Percentiles rank a stretch among this genome's conserved stretches.
These are phyloP conservation scores for Teleiodes luculella DNA, from an alignment of 2,888 invertebrate species.

Conservation along the genomic window DNA sequence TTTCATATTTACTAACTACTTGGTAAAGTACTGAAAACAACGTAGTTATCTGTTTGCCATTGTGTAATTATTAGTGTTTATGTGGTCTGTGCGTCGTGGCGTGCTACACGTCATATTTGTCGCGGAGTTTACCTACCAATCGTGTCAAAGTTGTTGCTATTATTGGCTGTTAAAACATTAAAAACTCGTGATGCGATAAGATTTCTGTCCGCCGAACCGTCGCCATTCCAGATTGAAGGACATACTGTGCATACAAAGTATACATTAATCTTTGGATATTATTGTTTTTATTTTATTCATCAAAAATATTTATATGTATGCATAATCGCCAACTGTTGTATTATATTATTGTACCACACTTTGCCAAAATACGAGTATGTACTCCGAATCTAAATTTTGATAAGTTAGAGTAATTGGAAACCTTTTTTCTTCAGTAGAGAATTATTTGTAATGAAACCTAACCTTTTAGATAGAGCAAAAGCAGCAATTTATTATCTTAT, in stretches of 20 bases:
- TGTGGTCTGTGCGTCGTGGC: conserved; percentile 40
- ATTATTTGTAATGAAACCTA: too few relatives aligned
- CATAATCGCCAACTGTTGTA: too few relatives aligned
- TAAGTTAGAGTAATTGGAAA: too few relatives aligned
- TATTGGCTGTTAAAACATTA: conserved; percentile 34
- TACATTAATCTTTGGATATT: too few relatives aligned
- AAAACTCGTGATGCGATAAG: conserved; percentile 31
- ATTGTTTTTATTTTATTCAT: too few relatives aligned
- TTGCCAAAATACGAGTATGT: too few relatives aligned
- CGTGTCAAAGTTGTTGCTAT: conserved; percentile 25
- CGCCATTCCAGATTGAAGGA: conserved; percentile 28
- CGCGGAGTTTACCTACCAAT: conserved; percentile 31
- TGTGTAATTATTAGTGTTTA: conserved; percentile 49
- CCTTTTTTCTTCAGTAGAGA: too few relatives aligned
- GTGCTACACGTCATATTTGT: conserved; percentile 49
- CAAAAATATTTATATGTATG: too few relatives aligned
- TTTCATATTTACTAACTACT: conserved; percentile 17
- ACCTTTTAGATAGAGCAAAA: too few relatives aligned
- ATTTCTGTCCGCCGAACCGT: conserved; percentile 24
- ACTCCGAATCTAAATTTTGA: background rate
- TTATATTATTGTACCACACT: too few relatives aligned
- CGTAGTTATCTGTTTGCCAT: conserved; percentile 28
- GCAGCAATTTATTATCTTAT: conserved; percentile 56
- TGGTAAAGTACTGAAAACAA: conserved; percentile 12
- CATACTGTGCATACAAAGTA: conserved; percentile 22